Base-by-base conservation (phyloP, 2,113 vertebrate genomes). In the Sinocyclocheilus anophthalmus region DNA sequence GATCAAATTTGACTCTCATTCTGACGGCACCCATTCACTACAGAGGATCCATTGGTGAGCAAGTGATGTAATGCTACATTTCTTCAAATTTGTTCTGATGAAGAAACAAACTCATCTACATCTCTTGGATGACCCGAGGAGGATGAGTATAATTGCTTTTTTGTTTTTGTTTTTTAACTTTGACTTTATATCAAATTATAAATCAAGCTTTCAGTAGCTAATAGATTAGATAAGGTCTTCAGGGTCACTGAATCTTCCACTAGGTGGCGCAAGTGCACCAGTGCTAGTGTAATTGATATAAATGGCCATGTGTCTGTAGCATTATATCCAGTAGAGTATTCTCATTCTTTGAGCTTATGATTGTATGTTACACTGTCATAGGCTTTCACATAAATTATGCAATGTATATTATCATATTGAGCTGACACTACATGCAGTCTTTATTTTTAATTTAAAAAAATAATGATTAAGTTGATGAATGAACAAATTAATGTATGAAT, bases 201-300 rank as follows among this genome's bases (percentile, higher is more conserved):
- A n/a, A 18, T 24, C 48, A 9, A 50, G 5, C 3, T 50, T 50
- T 50, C 13, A 76, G 14, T 45, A 33, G 18, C 18, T 10, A n/a
- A 73, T 50, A 45, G 10, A 48, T 14, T 14, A 42, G 18, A 45
- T 26, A 5, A 50, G n/a, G 3, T 26, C 24, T 48, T 26, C 12
- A 76, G 67, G 30, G 57, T 33, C 63, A 24, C 12, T 37, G 6
- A 4, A 33, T 83, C 63, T 22, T 61, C 30, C 87, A 82, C 78
- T 85, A 59, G 50, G 81, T 67, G 84, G 78, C 70, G 65, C 9
- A 50, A 50, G 37, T 77, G 61, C 78, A 81, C 50, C 20, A 50
- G 14, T 76, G 26, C 4, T 61, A 48, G 8, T 81, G 37, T 50
- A 30, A 48, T 81, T 69, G 30, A 67, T 30, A 26, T 26, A 16